Evolutionary conservation across 2,888 invertebrate genomes (phyloP).

Genomic region (Drymonia ruficornis): DNA sequence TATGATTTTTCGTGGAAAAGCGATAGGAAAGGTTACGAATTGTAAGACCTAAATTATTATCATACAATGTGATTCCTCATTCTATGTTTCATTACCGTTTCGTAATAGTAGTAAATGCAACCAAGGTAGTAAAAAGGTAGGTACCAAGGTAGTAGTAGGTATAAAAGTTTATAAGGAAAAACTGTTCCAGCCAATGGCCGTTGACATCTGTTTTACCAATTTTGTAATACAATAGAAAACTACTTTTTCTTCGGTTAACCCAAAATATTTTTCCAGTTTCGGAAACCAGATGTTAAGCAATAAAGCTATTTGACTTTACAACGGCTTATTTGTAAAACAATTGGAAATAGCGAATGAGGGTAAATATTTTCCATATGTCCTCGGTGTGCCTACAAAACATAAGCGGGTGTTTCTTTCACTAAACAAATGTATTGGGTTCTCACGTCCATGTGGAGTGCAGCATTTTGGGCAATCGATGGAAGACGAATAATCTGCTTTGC

Average conservation of each 20-base stretch:
- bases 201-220: conserved; percentile 13
- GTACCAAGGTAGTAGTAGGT: no score
- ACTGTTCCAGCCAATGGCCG: no score
- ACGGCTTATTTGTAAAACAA: conserved; percentile 51
- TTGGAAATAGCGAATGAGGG: conserved; percentile 40
- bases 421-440: conserved; percentile 65
- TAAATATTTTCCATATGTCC: conserved; percentile 36
- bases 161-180: no score
- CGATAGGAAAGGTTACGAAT: no score
- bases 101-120: no score
- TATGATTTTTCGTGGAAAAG: no score
- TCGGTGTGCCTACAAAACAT: conserved; percentile 12
- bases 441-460: conserved; percentile 78
- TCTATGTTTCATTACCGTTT: no score
- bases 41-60: no score
- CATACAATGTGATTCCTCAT: no score
- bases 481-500: conserved; percentile 70
- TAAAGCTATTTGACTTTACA: conserved; percentile 50
- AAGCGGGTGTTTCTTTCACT: conserved; percentile 58
- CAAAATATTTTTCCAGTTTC: conserved; percentile 25
- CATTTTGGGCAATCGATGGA: conserved; percentile 71
- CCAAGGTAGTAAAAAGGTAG: no score
- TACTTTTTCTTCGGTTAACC: not conserved
- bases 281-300: conserved; percentile 48
- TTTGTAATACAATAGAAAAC: conserved; percentile 7